Evolutionary conservation across 2,113 vertebrate species (phyloP), one percentile per base, ranked within the genome.

Genomic region (Pyxicephalus adspersus): DNA sequence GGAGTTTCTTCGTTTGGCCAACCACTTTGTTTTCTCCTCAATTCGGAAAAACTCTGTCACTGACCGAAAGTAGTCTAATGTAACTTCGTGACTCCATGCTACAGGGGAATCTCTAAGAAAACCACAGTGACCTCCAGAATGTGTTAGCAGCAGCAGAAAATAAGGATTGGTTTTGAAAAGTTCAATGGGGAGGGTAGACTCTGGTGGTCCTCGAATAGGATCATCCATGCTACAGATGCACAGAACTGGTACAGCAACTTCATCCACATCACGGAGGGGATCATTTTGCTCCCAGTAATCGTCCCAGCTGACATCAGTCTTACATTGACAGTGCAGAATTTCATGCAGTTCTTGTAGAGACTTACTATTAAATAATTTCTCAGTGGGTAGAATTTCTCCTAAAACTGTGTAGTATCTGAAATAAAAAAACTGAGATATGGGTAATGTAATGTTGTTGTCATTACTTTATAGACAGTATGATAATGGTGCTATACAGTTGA

Each of bases 221-320:
- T 97, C 95, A 0, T 97, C 95, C 0, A 85, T 22, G 64, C 95
- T 95, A 85, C 91, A 87, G 76, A 97, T 88, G 18, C 96, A 96
- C 68, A 97, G 90, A 28, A 97, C 93, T 0, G 96, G 96, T 11
- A 97, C 91, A 0, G 94, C 94, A 0, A 90, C 94, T 81, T 97
- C 96, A 2, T 97, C 96, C 22, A 91, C 95, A 0, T 97, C 95
- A n/a, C 95, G 93, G 60, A 97, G 90, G 0, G 96, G 96, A 79
- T 97, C 95, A 0, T 98, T 98, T 81, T 84, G 89, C 20, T 95
- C 94, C 96, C 96, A 97, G 86, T 97, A 97, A 26, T 82, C 57
- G 22, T 92, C 91, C 96, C 95, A 97, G 84, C 89, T 92, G 55
- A 79, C 85, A 63, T 87, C 84, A 72, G 68, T 87, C 84, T 85